These are phyloP conservation scores for Muntiacus reevesi DNA, from an alignment of 2,113 vertebrate genomes.

Conservation along the genomic window DNA sequence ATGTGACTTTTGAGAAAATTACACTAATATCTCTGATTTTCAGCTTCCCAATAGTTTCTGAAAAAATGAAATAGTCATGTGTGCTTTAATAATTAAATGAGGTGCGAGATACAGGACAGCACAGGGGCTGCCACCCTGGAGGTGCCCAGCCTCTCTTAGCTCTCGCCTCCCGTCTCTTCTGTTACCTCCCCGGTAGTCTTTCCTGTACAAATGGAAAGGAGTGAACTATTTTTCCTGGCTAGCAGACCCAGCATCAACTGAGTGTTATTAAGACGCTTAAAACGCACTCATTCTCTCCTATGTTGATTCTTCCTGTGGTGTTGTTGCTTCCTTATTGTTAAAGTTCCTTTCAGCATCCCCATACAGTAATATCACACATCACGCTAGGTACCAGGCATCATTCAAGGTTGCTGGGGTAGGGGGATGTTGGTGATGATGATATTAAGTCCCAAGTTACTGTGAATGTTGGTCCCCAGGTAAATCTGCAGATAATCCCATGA, in stretches of 20 bases:
- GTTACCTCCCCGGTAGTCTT: neutral
- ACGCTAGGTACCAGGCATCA: neutral
- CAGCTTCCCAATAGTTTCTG: neutral
- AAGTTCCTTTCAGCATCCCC: neutral
- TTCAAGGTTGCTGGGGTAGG: neutral
- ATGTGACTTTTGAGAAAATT: neutral
- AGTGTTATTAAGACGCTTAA: neutral
- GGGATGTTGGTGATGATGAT: neutral
- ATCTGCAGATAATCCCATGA: neutral
- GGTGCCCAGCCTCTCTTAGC: neutral
- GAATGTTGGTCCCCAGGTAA: neutral
- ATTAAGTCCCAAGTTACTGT: neutral
- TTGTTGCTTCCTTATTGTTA: neutral
- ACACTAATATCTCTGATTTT: neutral
- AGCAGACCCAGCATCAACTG: neutral
- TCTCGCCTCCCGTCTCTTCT: neutral
- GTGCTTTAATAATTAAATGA: neutral
- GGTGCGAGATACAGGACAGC: neutral
- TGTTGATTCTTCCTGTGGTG: neutral
- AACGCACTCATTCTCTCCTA: neutral
- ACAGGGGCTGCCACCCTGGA: neutral
- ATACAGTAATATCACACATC: neutral
- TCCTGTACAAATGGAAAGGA: neutral
- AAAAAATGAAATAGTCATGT: neutral
- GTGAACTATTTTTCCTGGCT: neutral